Percentiles rank a stretch among this genome's conserved stretches.
These are phyloP conservation scores for Pangasius sanitwongsei DNA, from an alignment of 2,797 vertebrate species.

Conservation along the genomic window DNA sequence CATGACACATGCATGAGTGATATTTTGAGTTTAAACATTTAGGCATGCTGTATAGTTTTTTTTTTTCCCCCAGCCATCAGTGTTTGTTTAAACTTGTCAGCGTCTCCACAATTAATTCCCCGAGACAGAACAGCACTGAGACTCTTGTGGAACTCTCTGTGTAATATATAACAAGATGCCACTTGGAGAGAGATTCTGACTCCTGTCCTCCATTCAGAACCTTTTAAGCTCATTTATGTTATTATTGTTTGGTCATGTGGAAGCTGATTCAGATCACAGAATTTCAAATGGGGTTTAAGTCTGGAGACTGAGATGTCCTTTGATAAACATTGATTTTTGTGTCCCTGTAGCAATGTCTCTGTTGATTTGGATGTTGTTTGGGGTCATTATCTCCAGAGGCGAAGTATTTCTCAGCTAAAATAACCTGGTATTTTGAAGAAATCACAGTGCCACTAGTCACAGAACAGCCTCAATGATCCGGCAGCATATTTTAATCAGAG, in stretches of 20 bases:
- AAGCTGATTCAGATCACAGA: not conserved
- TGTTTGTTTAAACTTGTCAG: not conserved
- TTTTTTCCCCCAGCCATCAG: no score
- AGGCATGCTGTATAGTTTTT: not conserved
- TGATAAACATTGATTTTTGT: conserved; percentile 12
- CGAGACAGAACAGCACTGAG: not conserved
- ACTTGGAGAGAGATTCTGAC: not conserved
- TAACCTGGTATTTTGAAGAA: not conserved
- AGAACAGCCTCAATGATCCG: not conserved
- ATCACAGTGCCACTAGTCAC: not conserved
- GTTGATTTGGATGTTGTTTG: not conserved
- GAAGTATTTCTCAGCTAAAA: not conserved
- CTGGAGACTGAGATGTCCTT: not conserved
- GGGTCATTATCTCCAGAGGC: not conserved
- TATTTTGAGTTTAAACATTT: not conserved
- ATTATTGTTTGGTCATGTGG: not conserved
- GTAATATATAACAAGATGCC: not conserved
- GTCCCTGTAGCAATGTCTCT: not conserved
- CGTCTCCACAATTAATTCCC: not conserved
- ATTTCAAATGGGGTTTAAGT: not conserved
- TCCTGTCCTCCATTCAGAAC: not conserved
- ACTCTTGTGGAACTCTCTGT: no score
- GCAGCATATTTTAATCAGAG: conserved; percentile 2
- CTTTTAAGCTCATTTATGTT: not conserved
- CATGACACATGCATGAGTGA: not conserved